A percentile compares a stretch with the other conserved stretches of the same genome.
Evolutionary conservation across 2,797 vertebrate species (phyloP).

Genomic region (Channa striata): DNA sequence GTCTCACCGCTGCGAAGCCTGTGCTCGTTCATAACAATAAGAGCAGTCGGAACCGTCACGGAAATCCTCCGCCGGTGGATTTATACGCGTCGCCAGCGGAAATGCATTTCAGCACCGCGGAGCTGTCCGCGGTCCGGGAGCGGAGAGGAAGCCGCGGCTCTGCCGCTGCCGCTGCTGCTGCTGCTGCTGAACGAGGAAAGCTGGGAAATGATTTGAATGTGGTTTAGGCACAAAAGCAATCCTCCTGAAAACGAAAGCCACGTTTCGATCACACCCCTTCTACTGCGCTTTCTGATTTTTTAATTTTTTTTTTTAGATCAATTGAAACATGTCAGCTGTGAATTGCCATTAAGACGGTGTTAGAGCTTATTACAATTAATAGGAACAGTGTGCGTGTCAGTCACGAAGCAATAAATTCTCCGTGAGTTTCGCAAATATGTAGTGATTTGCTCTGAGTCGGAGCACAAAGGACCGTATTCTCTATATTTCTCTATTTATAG

Average conservation of each 20-base stretch:
- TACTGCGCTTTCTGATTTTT: background rate
- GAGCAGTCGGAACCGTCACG: slow-evolving; percentile 3
- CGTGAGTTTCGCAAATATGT: slow-evolving; percentile 28
- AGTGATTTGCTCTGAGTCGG: slow-evolving; percentile 68
- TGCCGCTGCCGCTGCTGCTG: slow-evolving; percentile 14
- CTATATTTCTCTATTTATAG: slow-evolving; percentile 88
- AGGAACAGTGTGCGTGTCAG: slow-evolving; percentile 19
- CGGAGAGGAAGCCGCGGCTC: slow-evolving; percentile 11
- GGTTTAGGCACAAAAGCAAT: slow-evolving; percentile 32
- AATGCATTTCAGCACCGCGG: slow-evolving; percentile 73
- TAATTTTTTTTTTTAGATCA: background rate
- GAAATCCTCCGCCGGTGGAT: slow-evolving; percentile 7
- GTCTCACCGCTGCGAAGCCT: slow-evolving; percentile 16
- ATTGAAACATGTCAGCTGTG: background rate
- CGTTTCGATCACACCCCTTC: background rate
- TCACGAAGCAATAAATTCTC: slow-evolving; percentile 19
- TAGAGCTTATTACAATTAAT: background rate
- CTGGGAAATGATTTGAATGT: slow-evolving; percentile 4
- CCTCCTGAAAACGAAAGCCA: background rate
- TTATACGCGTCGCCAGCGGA: slow-evolving; percentile 14
- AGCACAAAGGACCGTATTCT: slow-evolving; percentile 85
- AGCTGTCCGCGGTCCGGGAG: slow-evolving; percentile 64
- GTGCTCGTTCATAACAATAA: slow-evolving; percentile 20
- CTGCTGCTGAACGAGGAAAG: background rate
- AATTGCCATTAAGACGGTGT: background rate